Conservation (phyloP, 2,888 invertebrate species). For the Idaea straminata region DNA sequence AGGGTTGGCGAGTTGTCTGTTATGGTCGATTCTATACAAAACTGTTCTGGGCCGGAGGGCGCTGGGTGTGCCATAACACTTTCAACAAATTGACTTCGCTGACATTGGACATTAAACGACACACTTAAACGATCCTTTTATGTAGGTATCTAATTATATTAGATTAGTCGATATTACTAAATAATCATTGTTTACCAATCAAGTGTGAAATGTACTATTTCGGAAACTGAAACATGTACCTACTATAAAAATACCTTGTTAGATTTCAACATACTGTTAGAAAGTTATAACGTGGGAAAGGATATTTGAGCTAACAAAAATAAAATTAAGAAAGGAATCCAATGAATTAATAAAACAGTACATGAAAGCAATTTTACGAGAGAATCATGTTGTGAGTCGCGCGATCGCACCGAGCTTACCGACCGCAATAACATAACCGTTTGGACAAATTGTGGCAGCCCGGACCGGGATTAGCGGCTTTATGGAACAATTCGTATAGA, state of each 20-base stretch:
- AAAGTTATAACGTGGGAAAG: not conserved
- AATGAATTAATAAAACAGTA: constrained; percentile 44
- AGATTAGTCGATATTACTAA: constrained; percentile 22
- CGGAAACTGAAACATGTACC: too few relatives aligned
- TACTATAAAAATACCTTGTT: too few relatives aligned
- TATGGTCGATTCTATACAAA: constrained; percentile 67
- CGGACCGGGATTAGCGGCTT: constrained; percentile 72
- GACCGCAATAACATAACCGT: constrained; percentile 79
- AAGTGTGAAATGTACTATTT: not conserved
- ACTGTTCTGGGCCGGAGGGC: constrained; percentile 54
- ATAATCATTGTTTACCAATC: constrained; percentile 5
- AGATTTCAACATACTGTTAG: too few relatives aligned
- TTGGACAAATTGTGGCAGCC: constrained; percentile 75
- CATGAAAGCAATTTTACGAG: constrained; percentile 54
- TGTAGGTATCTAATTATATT: constrained; percentile 31
- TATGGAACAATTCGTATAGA: constrained; percentile 70
- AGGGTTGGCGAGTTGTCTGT: constrained; percentile 62
- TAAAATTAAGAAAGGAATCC: not conserved
- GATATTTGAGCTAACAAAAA: not conserved
- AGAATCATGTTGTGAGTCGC: constrained; percentile 61
- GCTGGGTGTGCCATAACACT: constrained; percentile 69
- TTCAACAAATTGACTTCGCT: constrained; percentile 73
- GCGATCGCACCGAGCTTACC: constrained; percentile 60
- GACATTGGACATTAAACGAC: constrained; percentile 57
- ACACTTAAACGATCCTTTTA: constrained; percentile 44